phyloP scores from a whole-genome alignment of 2,888 invertebrate genomes.

The Eurytoma adleriae region DNA sequence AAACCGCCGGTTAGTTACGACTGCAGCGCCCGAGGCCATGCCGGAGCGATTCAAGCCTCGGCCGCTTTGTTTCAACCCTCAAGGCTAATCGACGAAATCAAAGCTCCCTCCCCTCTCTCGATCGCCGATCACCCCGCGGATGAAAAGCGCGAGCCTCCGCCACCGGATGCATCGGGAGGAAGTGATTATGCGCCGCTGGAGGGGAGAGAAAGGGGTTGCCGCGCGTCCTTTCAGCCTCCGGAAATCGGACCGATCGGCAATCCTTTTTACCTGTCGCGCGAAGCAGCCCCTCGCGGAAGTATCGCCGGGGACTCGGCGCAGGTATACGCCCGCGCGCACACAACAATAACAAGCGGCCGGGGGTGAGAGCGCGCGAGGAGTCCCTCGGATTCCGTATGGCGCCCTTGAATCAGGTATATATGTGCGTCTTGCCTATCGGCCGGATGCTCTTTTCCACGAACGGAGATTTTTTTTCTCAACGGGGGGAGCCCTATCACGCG shows the following conservation, averaged over 20 bases:
- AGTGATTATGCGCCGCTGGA: conserved; percentile 6
- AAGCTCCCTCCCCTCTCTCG: background rate
- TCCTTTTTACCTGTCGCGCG: background rate
- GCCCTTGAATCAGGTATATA: conserved; percentile 6
- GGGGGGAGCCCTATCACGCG: background rate
- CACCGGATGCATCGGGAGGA: conserved; percentile 22
- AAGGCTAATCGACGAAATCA: conserved; percentile 46
- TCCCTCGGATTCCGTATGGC: conserved; percentile 40
- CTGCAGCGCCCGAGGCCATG: conserved; percentile 1
- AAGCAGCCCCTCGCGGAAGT: too few species aligned
- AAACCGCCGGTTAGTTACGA: background rate
- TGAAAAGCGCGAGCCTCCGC: conserved; percentile 3
- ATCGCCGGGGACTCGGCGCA: background rate
- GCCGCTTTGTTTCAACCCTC: conserved; percentile 44
- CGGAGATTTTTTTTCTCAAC: conserved; percentile 13
- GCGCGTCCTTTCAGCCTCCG: conserved; percentile 1
- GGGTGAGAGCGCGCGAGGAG: background rate
- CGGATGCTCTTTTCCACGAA: conserved; percentile 47
- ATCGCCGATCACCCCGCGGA: conserved; percentile 16
- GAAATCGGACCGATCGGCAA: conserved; percentile 36
- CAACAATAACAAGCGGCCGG: background rate
- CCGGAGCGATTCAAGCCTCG: conserved; percentile 32
- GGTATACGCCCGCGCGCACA: background rate
- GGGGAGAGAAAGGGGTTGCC: conserved; percentile 6
- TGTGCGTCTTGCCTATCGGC: background rate